phyloP scores from a whole-genome alignment of 2,888 invertebrate genomes.

The Chloroclysta siterata region DNA sequence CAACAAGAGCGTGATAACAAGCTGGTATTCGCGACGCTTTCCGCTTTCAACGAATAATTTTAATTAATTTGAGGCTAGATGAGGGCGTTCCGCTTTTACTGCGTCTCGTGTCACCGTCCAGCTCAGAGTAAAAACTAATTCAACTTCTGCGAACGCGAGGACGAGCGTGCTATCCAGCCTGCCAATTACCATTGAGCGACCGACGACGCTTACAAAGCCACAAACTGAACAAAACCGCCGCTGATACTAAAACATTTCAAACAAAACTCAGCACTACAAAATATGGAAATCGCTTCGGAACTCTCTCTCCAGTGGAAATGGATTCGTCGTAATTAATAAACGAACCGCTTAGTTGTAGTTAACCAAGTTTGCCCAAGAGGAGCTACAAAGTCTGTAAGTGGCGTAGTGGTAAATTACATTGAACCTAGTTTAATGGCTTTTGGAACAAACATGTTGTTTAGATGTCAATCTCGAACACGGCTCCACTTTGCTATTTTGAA shows the following conservation, averaged over 20 bases:
- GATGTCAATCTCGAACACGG: constrained; percentile 7
- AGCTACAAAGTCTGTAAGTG: constrained; percentile 43
- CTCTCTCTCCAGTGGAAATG: constrained; percentile 36
- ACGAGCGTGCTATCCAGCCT: constrained; percentile 35
- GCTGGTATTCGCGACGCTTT: constrained; percentile 59
- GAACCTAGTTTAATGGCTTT: constrained; percentile 37
- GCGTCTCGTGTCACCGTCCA: constrained; percentile 37
- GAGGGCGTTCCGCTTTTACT: constrained; percentile 42
- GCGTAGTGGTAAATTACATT: constrained; percentile 42
- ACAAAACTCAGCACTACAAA: constrained; percentile 41
- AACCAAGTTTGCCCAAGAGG: constrained; percentile 42
- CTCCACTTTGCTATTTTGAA: not conserved
- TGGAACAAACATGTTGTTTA: constrained; percentile 25
- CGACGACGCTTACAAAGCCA: constrained; percentile 13
- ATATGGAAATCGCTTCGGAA: constrained; percentile 41
- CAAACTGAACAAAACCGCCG: constrained; percentile 37
- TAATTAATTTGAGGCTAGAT: constrained; percentile 61
- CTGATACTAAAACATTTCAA: constrained; percentile 34
- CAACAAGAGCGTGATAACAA: constrained; percentile 61
- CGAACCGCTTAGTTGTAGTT: constrained; percentile 45
- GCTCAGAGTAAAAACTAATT: constrained; percentile 52
- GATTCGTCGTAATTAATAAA: constrained; percentile 45
- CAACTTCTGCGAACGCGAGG: constrained; percentile 45
- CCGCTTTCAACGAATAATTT: constrained; percentile 62
- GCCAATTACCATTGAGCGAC: constrained; percentile 44